Conservation (phyloP, 2,888 invertebrate genomes). For the Orthonevra nobilis region DNA sequence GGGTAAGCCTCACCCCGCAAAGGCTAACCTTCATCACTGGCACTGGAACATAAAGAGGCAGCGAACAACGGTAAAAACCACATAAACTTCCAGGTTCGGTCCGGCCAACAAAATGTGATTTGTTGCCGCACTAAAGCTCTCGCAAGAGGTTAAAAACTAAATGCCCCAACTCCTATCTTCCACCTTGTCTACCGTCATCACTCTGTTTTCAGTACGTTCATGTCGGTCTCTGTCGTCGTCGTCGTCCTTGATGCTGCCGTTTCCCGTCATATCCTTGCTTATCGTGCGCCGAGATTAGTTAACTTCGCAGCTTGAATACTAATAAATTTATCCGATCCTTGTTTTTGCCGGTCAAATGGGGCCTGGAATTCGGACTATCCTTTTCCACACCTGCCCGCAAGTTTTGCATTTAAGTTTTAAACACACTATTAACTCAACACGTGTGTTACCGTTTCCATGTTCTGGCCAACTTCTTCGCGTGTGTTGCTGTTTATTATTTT, state of each 20-base stretch:
- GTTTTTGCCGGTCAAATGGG: background rate
- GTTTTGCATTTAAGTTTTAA: conserved; percentile 66
- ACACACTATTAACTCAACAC: conserved; percentile 67
- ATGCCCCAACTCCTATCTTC: background rate
- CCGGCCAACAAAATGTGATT: conserved; percentile 51
- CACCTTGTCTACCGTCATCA: background rate
- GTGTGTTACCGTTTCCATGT: conserved; percentile 31
- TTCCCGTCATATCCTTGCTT: conserved; percentile 46
- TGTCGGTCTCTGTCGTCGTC: background rate
- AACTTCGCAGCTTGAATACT: conserved; percentile 58
- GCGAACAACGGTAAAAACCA: conserved; percentile 43
- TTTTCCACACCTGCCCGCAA: conserved; percentile 38
- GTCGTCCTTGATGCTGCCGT: conserved; percentile 39
- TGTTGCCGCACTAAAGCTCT: conserved; percentile 25
- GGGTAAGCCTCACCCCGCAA: background rate
- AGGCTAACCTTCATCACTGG: conserved; percentile 24
- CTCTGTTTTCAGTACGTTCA: conserved; percentile 15
- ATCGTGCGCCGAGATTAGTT: conserved; percentile 60
- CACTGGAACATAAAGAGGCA: background rate
- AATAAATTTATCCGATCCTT: conserved; percentile 40
- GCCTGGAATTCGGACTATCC: background rate
- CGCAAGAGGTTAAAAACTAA: conserved; percentile 14
- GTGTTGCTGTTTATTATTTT: conserved; percentile 2
- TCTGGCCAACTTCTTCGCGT: background rate
- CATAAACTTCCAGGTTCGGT: conserved; percentile 21